phyloP scores from a whole-genome alignment of 2,888 invertebrate species.

The Hydraecia micacea region DNA sequence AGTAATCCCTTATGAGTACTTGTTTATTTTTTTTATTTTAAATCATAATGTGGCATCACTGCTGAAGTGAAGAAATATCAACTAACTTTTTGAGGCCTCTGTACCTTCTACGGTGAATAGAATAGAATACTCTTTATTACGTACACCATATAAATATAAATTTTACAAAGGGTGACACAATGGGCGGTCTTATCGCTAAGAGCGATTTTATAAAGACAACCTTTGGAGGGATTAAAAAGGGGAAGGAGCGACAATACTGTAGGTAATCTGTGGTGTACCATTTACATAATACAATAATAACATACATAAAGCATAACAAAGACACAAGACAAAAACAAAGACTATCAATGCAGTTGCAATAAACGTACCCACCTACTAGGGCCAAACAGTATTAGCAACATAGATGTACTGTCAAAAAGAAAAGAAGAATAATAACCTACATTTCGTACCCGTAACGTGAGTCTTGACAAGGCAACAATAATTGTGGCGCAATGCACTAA shows the following conservation, averaged over 20 bases:
- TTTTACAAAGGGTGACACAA: neutral
- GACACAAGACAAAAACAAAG: neutral
- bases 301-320: neutral
- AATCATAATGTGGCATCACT: no score
- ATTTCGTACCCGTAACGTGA: neutral
- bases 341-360: neutral
- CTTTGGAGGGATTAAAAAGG: neutral
- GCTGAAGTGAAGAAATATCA: no score
- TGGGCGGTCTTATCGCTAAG: neutral
- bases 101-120: neutral
- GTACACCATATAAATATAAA: neutral
- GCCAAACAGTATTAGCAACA: neutral
- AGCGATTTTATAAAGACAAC: neutral
- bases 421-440: neutral
- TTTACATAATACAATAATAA: neutral
- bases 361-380: neutral
- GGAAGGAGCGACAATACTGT: neutral
- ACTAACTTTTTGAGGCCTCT: no score
- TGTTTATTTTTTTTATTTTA: no score
- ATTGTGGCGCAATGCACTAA: neutral
- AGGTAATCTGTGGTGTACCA: neutral
- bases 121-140: neutral
- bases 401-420: neutral
- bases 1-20: no score
- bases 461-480: neutral